Evolutionary conservation across 2,888 invertebrate species (phyloP).

Genomic region (Kryphioiulus occultus): DNA sequence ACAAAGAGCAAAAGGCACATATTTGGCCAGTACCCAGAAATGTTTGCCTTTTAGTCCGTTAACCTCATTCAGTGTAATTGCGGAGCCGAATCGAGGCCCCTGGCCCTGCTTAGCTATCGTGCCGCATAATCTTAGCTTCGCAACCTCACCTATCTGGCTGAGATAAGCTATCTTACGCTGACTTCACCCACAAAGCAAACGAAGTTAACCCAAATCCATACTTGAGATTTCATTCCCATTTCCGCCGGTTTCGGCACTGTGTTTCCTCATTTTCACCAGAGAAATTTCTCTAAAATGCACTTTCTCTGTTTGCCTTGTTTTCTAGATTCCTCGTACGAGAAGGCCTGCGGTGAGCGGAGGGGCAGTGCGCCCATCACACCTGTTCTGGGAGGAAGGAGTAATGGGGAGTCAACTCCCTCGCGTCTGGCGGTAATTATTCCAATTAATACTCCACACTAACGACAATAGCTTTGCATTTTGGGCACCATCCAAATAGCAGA

Average conservation of each 20-base stretch:
- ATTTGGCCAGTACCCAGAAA: not conserved
- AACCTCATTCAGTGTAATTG: conserved; percentile 20
- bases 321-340: conserved; percentile 91
- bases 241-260: not conserved
- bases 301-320: conserved; percentile 59
- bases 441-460: not conserved
- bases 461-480: not conserved
- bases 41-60: not conserved
- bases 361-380: conserved; percentile 80
- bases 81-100: not conserved
- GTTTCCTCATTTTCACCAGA: not conserved
- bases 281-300: not conserved
- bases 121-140: not conserved
- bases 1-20: not conserved
- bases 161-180: conserved; percentile 20
- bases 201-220: not conserved
- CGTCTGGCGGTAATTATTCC: conserved; percentile 72
- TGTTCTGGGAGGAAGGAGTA: conserved; percentile 70
- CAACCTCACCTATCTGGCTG: not conserved
- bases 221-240: not conserved
- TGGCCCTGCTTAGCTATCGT: not conserved
- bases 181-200: conserved; percentile 7
- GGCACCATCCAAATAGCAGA: not conserved
- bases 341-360: conserved; percentile 71
- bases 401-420: conserved; percentile 76